These are phyloP conservation scores for Sebastiscus albofasciatus DNA, from an alignment of 2,797 vertebrate species.

Conservation along the genomic window DNA sequence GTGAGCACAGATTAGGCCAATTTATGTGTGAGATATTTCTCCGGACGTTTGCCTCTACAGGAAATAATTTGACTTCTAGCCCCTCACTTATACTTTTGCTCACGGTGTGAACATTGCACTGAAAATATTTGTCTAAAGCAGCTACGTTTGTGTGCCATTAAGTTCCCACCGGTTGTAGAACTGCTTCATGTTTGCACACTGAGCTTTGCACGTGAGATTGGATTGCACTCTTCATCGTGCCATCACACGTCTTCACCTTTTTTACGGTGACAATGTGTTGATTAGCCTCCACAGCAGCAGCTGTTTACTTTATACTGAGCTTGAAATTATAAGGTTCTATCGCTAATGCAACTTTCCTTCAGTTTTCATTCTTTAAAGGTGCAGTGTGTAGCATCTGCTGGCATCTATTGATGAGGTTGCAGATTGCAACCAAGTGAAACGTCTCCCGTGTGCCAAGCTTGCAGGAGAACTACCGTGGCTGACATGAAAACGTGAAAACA, in stretches of 20 bases:
- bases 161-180: background rate
- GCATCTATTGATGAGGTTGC: too few relatives aligned
- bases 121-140: background rate
- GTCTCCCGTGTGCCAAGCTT: too few relatives aligned
- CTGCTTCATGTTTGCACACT: slow-evolving; percentile 8
- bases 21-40: background rate
- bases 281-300: background rate
- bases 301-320: background rate
- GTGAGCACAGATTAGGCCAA: background rate
- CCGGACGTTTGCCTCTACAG: background rate
- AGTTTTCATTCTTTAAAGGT: background rate
- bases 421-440: rapidly evolving
- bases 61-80: background rate
- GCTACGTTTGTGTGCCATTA: background rate
- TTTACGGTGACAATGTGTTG: background rate
- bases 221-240: background rate
- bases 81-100: background rate
- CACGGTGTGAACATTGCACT: background rate
- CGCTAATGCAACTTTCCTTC: background rate
- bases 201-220: background rate
- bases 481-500: too few relatives aligned
- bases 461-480: too few relatives aligned
- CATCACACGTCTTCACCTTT: slow-evolving; percentile 3
- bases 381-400: too few relatives aligned
- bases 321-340: background rate